These are phyloP conservation scores for Paratrypauchen microcephalus DNA, from an alignment of 2,797 vertebrate species.

Conservation along the genomic window DNA sequence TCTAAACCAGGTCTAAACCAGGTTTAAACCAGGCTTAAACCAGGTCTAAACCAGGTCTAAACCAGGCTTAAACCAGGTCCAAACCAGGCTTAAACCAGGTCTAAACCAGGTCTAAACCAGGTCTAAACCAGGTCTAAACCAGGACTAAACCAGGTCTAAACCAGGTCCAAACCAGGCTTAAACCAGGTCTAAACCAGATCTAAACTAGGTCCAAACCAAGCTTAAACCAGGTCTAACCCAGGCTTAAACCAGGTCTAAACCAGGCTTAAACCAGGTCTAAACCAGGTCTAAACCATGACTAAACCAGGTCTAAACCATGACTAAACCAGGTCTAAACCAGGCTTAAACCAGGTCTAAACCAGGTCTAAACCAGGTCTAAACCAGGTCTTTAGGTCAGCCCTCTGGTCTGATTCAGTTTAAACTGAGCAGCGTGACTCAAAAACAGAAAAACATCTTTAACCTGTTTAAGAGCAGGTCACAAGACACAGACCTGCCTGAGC, in stretches of 20 bases:
- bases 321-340: not conserved
- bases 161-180: not conserved
- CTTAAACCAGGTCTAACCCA: not conserved
- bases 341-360: not conserved
- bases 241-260: not conserved
- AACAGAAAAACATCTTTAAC: not conserved
- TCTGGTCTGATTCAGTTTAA: not conserved
- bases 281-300: not conserved
- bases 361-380: not conserved
- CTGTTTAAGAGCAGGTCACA: not conserved
- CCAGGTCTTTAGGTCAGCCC: too few relatives aligned
- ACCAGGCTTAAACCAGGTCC: too few relatives aligned
- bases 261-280: not conserved
- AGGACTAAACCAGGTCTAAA: not conserved
- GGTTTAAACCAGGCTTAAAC: not conserved
- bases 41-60: too few relatives aligned
- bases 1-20: too few relatives aligned
- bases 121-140: not conserved
- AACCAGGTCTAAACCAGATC: not conserved
- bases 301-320: too few relatives aligned
- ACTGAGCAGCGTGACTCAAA: not conserved
- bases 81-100: not conserved
- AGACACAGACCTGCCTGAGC: too few relatives aligned
- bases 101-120: not conserved
- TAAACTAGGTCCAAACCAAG: too few relatives aligned